phyloP scores from a whole-genome alignment of 2,888 invertebrate genomes.

The Drosophila emarginata region DNA sequence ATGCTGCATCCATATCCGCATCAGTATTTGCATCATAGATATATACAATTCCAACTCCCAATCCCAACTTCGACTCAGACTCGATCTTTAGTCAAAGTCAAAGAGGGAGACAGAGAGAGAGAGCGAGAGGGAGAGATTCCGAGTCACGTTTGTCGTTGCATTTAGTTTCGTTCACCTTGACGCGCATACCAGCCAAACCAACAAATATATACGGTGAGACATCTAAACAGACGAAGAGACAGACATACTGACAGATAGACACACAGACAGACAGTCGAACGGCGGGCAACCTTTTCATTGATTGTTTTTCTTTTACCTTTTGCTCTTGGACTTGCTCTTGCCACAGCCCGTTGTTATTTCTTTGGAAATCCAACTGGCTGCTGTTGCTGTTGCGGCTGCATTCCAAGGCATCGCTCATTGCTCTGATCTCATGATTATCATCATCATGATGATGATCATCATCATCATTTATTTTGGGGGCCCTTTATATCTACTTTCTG shows the following conservation, averaged over 20 bases:
- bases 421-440: slow-evolving; percentile 42
- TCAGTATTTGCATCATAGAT: slow-evolving; percentile 53
- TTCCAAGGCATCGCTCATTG: slow-evolving; percentile 66
- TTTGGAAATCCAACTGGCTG: slow-evolving; percentile 52
- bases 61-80: too few relatives aligned
- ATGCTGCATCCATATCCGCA: slow-evolving; percentile 44
- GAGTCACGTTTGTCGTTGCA: slow-evolving; percentile 64
- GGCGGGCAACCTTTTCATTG: slow-evolving; percentile 67
- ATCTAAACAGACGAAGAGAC: slow-evolving; percentile 8
- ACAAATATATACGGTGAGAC: neutral
- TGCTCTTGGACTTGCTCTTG: slow-evolving; percentile 19
- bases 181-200: slow-evolving; percentile 56
- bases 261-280: slow-evolving; percentile 28
- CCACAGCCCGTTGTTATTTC: slow-evolving; percentile 45
- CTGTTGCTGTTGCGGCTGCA: slow-evolving; percentile 45
- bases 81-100: too few relatives aligned
- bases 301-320: slow-evolving; percentile 60
- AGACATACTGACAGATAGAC: neutral
- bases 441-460: slow-evolving; percentile 42
- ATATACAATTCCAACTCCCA: neutral
- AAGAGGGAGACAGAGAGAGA: slow-evolving; percentile 3
- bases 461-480: slow-evolving; percentile 7
- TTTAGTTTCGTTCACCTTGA: slow-evolving; percentile 57
- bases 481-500: slow-evolving; percentile 10
- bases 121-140: slow-evolving; percentile 28